Percentiles rank a stretch among this genome's conserved stretches.
These are phyloP conservation scores for Nothoprocta perdicaria DNA, from an alignment of 2,113 vertebrate genomes.

Conservation along the genomic window DNA sequence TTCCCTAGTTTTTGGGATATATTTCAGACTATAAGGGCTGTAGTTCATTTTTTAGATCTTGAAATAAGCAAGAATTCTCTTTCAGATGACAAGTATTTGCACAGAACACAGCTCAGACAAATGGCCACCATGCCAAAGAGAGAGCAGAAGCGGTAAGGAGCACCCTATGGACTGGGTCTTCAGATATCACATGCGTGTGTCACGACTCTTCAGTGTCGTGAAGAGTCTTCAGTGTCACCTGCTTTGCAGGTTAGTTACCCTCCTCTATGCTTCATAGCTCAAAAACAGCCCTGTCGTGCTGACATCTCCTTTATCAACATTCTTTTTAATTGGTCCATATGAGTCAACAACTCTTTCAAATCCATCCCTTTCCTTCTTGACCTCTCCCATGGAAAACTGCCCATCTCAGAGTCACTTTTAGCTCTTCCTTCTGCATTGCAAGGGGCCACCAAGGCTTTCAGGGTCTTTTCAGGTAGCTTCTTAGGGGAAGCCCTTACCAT, in stretches of 20 bases:
- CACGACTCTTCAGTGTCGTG: neutral
- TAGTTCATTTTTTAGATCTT: neutral
- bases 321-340: rapidly evolving
- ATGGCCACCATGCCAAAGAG: neutral
- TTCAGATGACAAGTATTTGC: neutral
- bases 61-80: neutral
- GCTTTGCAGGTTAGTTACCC: neutral
- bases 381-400: neutral
- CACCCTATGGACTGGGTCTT: neutral
- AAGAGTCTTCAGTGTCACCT: too few species aligned
- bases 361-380: rapidly evolving
- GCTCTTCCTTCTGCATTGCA: neutral
- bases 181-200: rapidly evolving
- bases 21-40: neutral
- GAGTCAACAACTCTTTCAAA: neutral
- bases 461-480: neutral
- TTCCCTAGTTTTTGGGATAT: neutral
- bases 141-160: neutral
- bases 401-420: neutral
- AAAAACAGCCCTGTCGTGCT: neutral
- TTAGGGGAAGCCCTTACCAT: neutral
- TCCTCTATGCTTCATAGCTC: neutral
- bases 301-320: neutral
- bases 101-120: neutral
- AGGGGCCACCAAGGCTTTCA: rapidly evolving